phyloP scores from a whole-genome alignment of 2,888 invertebrate species.

The Drosophila phalerata region DNA sequence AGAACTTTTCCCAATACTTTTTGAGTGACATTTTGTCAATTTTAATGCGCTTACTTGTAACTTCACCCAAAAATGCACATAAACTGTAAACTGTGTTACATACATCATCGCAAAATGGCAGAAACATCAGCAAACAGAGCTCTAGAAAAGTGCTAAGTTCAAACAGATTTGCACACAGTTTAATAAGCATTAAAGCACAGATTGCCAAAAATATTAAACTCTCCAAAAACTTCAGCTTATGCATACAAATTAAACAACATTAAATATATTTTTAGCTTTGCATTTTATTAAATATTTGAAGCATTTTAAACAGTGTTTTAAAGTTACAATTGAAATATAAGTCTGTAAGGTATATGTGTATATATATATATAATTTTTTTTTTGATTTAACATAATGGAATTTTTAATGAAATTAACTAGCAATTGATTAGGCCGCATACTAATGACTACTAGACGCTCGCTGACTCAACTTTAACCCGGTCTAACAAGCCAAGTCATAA shows the following conservation, averaged over 20 bases:
- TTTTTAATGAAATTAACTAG: constrained; percentile 55
- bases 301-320: constrained; percentile 16
- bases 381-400: constrained; percentile 43
- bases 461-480: constrained; percentile 15
- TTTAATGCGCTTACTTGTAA: constrained; percentile 68
- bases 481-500: constrained; percentile 46
- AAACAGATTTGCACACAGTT: constrained; percentile 48
- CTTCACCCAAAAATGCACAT: constrained; percentile 35
- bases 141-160: constrained; percentile 52
- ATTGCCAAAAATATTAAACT: constrained; percentile 5
- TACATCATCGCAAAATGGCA: constrained; percentile 19
- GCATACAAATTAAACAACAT: background rate
- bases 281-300: constrained; percentile 35
- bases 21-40: constrained; percentile 64
- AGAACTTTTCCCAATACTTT: constrained; percentile 53
- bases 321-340: constrained; percentile 31
- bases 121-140: constrained; percentile 5
- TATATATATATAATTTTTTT: constrained; percentile 24
- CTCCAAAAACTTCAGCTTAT: background rate
- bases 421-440: constrained; percentile 64
- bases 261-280: background rate
- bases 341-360: background rate
- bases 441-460: constrained; percentile 43
- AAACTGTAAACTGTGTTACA: constrained; percentile 31
- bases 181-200: constrained; percentile 1